Conservation (phyloP, 2,113 vertebrate genomes). For the Alligator mississippiensis region DNA sequence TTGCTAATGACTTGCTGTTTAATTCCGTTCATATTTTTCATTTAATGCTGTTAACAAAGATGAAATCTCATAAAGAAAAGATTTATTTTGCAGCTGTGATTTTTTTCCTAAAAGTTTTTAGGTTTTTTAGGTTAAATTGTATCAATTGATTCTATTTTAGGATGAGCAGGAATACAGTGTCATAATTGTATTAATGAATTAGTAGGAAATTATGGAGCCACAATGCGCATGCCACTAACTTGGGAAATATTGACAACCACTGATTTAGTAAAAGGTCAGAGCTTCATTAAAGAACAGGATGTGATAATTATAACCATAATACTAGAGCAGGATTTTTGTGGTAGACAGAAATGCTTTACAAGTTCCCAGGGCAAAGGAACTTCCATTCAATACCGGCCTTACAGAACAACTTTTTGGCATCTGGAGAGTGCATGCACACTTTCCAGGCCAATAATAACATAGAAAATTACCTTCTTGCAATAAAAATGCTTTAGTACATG, state of each 20-base stretch:
- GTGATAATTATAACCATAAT: neutral
- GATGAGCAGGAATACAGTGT: neutral
- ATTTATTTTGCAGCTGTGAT: neutral
- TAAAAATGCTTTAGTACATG: neutral
- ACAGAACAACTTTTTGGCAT: neutral
- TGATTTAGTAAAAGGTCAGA: neutral
- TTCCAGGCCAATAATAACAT: neutral
- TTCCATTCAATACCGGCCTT: neutral
- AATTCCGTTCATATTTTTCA: neutral
- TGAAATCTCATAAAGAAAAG: constrained; percentile 18
- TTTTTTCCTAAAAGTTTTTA: constrained; percentile 30
- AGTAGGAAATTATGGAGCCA: neutral
- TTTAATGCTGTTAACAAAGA: neutral
- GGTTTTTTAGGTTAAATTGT: constrained; percentile 3
- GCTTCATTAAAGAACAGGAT: neutral
- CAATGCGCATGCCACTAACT: neutral
- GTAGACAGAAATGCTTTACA: neutral
- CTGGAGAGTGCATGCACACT: accelerated
- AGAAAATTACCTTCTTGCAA: neutral
- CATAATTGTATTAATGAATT: neutral
- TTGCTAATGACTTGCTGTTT: neutral
- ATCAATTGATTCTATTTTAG: neutral
- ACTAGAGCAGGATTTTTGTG: no score
- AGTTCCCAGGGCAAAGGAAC: neutral
- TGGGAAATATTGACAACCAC: neutral